These are phyloP conservation scores for Spodoptera littoralis DNA, from an alignment of 2,888 invertebrate species.

Conservation along the genomic window DNA sequence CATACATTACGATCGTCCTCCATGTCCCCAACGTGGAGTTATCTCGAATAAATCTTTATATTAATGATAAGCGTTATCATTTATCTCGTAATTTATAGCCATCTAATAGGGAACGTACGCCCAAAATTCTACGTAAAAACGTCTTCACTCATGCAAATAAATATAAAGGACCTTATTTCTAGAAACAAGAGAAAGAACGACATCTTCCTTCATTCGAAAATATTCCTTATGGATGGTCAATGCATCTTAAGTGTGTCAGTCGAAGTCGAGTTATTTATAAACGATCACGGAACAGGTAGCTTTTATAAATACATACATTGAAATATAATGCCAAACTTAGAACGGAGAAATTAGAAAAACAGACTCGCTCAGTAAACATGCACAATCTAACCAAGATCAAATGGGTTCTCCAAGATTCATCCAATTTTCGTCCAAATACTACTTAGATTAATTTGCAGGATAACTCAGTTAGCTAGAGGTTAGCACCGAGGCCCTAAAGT, in stretches of 20 bases:
- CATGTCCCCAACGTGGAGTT: conserved; percentile 50
- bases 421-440: conserved; percentile 8
- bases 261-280: conserved; percentile 12
- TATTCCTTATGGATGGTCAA: conserved; percentile 16
- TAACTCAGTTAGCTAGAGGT: conserved; percentile 15
- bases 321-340: not conserved
- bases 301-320: conserved; percentile 25
- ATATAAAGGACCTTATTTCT: conserved; percentile 47
- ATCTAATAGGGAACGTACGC: conserved; percentile 44
- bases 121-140: conserved; percentile 41
- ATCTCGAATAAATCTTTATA: conserved; percentile 58
- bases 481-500: conserved; percentile 9
- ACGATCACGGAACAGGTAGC: not conserved
- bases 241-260: conserved; percentile 24
- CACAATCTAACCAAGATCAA: conserved; percentile 11
- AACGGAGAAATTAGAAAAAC: not conserved
- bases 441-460: conserved; percentile 5
- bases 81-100: conserved; percentile 60
- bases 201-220: conserved; percentile 28
- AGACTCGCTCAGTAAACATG: not conserved
- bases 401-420: conserved; percentile 8
- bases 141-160: conserved; percentile 54
- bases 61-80: conserved; percentile 61
- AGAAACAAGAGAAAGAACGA: conserved; percentile 34
- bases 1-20: conserved; percentile 50